These are phyloP conservation scores for Dryococelus australis DNA, from an alignment of 2,888 invertebrate genomes.

Conservation along the genomic window DNA sequence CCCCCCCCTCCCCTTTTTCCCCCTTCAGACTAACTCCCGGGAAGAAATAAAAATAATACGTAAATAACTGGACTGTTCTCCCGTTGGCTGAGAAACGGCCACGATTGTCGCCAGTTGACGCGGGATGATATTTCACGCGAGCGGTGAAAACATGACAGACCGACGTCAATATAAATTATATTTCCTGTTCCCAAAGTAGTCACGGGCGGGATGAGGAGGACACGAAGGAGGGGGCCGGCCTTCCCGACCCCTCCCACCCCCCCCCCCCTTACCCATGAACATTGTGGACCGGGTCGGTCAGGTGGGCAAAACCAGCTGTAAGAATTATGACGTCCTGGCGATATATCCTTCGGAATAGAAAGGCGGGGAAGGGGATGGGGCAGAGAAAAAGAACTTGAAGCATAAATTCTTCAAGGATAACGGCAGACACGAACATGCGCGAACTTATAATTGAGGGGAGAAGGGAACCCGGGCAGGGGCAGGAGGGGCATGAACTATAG, in stretches of 20 bases:
- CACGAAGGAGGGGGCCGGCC: neutral
- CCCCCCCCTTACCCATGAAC: neutral
- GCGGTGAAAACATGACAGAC: neutral
- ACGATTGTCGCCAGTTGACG: neutral
- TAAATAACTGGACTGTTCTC: neutral
- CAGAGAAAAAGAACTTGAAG: neutral
- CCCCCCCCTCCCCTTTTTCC: neutral
- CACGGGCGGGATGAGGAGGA: neutral
- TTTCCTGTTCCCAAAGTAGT: slow-evolving; percentile 1
- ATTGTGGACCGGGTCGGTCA: neutral
- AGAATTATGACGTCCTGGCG: slow-evolving; percentile 16
- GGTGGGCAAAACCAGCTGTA: slow-evolving; percentile 16
- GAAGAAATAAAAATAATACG: neutral
- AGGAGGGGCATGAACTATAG: neutral
- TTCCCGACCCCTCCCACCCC: neutral
- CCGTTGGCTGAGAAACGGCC: neutral
- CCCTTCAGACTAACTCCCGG: neutral
- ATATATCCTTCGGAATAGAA: neutral
- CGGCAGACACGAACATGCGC: slow-evolving; percentile 1
- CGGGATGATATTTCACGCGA: neutral
- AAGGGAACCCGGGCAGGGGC: neutral
- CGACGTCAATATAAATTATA: slow-evolving; percentile 7
- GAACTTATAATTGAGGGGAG: neutral
- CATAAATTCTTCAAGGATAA: slow-evolving; percentile 16
- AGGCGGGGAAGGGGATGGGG: neutral